Percentiles rank a stretch among this genome's conserved stretches.
These are phyloP conservation scores for Hypercompe scribonia DNA, from an alignment of 2,888 invertebrate genomes.

Conservation along the genomic window DNA sequence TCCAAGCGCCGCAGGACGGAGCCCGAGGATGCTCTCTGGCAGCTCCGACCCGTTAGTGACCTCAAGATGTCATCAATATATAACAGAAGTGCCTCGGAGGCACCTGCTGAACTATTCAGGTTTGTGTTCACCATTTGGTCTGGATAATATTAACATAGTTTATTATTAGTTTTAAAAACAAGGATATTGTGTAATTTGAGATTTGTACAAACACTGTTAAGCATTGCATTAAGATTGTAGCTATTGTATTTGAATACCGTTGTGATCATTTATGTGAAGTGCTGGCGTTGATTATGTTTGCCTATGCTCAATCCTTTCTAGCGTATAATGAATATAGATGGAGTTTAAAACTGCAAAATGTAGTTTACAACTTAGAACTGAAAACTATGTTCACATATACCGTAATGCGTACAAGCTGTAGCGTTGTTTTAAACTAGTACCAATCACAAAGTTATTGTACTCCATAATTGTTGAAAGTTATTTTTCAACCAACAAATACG, in stretches of 20 bases:
- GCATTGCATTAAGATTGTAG: conserved; percentile 2
- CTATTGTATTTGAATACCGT: not conserved
- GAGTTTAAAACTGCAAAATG: not conserved
- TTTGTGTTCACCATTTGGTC: conserved; percentile 68
- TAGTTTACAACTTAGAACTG: not conserved
- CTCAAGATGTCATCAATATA: conserved; percentile 96
- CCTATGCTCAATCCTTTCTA: not conserved
- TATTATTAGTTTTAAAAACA: conserved; percentile 8
- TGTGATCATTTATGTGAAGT: conserved; percentile 1
- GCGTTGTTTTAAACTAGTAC: not conserved
- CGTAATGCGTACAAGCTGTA: not conserved
- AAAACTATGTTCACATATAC: not conserved
- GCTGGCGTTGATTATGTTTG: conserved; percentile 10
- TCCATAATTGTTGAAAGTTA: not conserved
- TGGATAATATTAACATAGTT: conserved; percentile 32
- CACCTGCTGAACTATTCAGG: conserved; percentile 94
- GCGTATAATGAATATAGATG: not conserved
- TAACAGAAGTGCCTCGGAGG: conserved; percentile 93
- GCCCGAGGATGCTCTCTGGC: conserved; percentile 88
- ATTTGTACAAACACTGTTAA: conserved; percentile 20
- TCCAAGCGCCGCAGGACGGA: conserved; percentile 81
- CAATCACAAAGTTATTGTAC: not conserved
- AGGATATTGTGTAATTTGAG: conserved; percentile 10
- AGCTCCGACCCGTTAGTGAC: conserved; percentile 93
- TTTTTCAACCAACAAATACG: not conserved